Base-by-base conservation (phyloP, 2,888 invertebrate genomes). In the Dione juno region DNA sequence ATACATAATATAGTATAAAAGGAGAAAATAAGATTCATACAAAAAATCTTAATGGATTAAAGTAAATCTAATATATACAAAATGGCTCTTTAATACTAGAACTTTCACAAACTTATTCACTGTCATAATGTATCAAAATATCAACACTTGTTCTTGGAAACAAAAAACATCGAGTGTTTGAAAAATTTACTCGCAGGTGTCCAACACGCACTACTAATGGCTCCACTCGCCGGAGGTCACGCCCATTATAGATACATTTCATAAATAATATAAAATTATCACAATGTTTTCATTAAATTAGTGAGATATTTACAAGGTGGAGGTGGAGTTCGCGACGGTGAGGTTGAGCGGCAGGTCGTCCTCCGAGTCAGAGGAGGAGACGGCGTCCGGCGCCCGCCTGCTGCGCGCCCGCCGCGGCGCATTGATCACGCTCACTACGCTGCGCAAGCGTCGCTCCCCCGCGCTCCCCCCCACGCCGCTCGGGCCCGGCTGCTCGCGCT, bases 281-380 rank as follows among this genome's bases (percentile, higher is more conserved):
- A 74, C 74, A 74, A 71, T 71, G 48, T 52, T 69, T 48, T 61
- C 28, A 61, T 72, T 64, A 58, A 14, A 43, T 50, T 67, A 53
- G 37, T 53, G 58, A 67, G 48, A 66, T 67, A 58, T 53, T 59
- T 69, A 57, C 66, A 66, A 37, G n/a, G 65, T 35, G 14, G 58
- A 63, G 50, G 57, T 50, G 1, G 66, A 63, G 40, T 53, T 73
- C 45, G 37, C 54, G 75, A 90, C 77, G 2, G 87, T 85, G 21
- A 90, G 83, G 78, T 90, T 89, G 21, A 90, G 81, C 40, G 92
- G 92, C 71, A 90, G 75, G 75, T 90, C 82, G 70, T 90, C 90
- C 61, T 91, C 91, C 1, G 90, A 86, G 76, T 90, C 90, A 0
- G 87, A 82, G 52, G 70, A 64, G 7, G 65, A 68, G 43, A 37